Conservation (phyloP, 2,888 invertebrate species). For the Dichetophora obliterata region DNA sequence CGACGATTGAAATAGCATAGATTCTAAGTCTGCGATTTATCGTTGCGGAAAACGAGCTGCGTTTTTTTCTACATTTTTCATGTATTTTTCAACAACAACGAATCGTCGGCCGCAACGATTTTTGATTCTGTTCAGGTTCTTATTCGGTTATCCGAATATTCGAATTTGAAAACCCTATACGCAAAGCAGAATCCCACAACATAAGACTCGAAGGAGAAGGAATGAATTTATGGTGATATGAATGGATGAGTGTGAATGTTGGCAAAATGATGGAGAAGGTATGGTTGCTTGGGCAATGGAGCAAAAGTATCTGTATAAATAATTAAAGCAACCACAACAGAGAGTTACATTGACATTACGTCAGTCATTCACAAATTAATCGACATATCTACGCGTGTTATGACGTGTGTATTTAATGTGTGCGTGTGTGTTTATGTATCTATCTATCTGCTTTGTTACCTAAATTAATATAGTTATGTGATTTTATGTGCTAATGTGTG, state of each 20-base stretch:
- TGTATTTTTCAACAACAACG: too few species aligned
- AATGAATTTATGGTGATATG: too few species aligned
- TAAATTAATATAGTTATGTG: background rate
- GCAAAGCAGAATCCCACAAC: too few species aligned
- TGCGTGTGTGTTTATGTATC: background rate
- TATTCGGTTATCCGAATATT: too few species aligned
- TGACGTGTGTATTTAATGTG: background rate
- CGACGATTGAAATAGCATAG: too few species aligned
- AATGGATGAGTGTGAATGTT: background rate
- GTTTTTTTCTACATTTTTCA: too few species aligned
- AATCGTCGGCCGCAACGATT: too few species aligned
- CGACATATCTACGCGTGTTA: background rate
- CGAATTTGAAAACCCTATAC: too few species aligned
- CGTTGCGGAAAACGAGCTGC: too few species aligned
- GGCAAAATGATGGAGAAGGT: background rate
- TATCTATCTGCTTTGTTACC: background rate
- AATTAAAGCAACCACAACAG: constrained; percentile 36
- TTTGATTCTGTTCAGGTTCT: too few species aligned
- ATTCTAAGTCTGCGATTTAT: too few species aligned
- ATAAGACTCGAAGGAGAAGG: too few species aligned
- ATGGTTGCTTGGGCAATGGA: background rate
- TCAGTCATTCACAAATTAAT: background rate
- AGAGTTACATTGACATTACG: background rate
- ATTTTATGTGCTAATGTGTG: background rate
- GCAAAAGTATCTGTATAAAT: constrained; percentile 40